Base-by-base conservation (phyloP, 2,113 vertebrate species). In the Amphiprion ocellaris region DNA sequence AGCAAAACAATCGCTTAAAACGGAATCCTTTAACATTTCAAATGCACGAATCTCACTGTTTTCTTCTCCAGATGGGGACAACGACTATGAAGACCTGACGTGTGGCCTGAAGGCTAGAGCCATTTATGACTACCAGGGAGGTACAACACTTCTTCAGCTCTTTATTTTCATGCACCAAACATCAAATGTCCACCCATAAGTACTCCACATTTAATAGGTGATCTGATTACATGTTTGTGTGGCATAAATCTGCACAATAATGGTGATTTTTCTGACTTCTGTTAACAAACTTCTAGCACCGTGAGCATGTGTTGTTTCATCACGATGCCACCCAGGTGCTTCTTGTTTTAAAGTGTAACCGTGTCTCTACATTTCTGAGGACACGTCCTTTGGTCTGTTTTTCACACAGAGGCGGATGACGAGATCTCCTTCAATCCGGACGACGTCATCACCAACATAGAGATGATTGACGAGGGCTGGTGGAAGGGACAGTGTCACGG, bases 381-480 rank as follows among this genome's bases (percentile, higher is more conserved):
- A 73, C 26, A 63, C 4, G 62, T 39, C 0, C 4, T 58, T 33
- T 41, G 0, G 3, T 53, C 24, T 54, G 54, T 52, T 80, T 37
- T 47, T 39, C 4, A 47, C 74, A 56, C 94, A 99, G 97, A 96
- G 80, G 97, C 95, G 6, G 95, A 95, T 8, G 97, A 99, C 14
- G 98, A 99, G 87, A 95, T 99, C 85, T 98, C 97, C 74, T 99
- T 99, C 82, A 94, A 96, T 61, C 96, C 96, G 0, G 94, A 96
- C 0, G 98, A 99, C 33, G 64, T 96, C 58, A 96, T 99, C 93
- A 96, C 95, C 7, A 92, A 97, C 86, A 96, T 99, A 1, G 97
- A 98, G 94, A 98, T 97, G 96, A 95, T 98, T 23, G 97, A 99
- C 0, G 97, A 98, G 70, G 97, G 96, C 81, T 99, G 98, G 98